A percentile compares a stretch with the other conserved stretches of the same genome.
phyloP scores from a whole-genome alignment of 2,888 invertebrate genomes.

The Pteria penguin region DNA sequence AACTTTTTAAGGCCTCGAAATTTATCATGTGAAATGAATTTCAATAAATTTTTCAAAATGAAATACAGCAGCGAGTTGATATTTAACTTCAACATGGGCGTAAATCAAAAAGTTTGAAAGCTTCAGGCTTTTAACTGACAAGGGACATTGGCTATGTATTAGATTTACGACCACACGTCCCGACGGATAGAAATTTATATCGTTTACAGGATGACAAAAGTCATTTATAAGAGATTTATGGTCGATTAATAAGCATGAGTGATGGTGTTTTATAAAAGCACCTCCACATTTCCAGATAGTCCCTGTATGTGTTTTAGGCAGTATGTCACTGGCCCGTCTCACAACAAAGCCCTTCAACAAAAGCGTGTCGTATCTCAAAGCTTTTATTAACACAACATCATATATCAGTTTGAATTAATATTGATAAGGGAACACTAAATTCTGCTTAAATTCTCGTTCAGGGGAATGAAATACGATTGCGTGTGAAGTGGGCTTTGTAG shows the following conservation, averaged over 20 bases:
- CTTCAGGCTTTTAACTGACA: conserved; percentile 26
- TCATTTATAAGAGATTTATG: conserved; percentile 33
- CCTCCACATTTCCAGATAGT: conserved; percentile 14
- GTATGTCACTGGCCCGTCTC: conserved; percentile 11
- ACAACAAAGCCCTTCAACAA: conserved; percentile 6
- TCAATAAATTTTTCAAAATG: neutral
- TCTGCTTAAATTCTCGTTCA: conserved; percentile 1
- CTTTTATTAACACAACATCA: conserved; percentile 29
- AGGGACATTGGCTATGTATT: conserved; percentile 15
- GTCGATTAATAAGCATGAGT: conserved; percentile 35
- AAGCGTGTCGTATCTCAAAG: conserved; percentile 26
- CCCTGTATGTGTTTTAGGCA: conserved; percentile 13
- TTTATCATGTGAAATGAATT: neutral
- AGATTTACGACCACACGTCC: conserved; percentile 27
- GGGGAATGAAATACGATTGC: conserved; percentile 2
- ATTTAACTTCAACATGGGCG: neutral
- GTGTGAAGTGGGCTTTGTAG: no score
- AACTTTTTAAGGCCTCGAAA: neutral
- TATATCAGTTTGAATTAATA: conserved; percentile 35
- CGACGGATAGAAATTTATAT: conserved; percentile 28
- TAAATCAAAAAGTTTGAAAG: conserved; percentile 3
- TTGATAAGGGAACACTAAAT: conserved; percentile 32
- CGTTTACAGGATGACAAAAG: conserved; percentile 25
- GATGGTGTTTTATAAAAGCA: conserved; percentile 29
- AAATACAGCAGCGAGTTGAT: neutral